phyloP scores from a whole-genome alignment of 2,113 vertebrate genomes.

The Thalassarche chlororhynchos region DNA sequence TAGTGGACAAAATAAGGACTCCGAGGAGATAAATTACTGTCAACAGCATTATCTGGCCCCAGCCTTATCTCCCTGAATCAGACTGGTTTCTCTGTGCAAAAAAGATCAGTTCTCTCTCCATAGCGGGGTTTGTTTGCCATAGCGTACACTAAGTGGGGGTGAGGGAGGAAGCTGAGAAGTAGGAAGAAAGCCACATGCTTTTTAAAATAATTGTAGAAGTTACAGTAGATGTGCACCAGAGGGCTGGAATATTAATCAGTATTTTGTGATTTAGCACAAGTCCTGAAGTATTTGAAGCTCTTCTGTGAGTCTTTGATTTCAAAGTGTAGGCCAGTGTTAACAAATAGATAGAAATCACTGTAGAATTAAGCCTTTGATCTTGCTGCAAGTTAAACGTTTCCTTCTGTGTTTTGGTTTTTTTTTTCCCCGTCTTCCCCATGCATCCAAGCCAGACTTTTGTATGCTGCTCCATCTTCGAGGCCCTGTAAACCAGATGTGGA shows the following conservation, averaged over 20 bases:
- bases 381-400: not conserved
- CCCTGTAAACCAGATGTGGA: not conserved
- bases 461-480: not conserved
- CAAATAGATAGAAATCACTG: not conserved
- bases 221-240: not conserved
- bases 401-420: not conserved
- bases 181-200: not conserved
- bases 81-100: not conserved
- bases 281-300: not conserved
- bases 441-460: not conserved
- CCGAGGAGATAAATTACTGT: not conserved
- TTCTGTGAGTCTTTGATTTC: not conserved
- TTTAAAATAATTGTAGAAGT: not conserved
- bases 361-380: not conserved
- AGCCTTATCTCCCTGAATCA: not conserved
- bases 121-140: not conserved
- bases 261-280: not conserved
- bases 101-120: not conserved
- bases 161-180: not conserved
- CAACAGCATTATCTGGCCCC: not conserved
- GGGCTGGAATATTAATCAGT: not conserved
- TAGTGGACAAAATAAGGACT: not conserved
- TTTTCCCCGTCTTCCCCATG: rapidly evolving
- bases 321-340: not conserved
- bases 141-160: rapidly evolving